These are phyloP conservation scores for Phallusia fumigata DNA, from an alignment of 23 tunicate species.

Conservation along the genomic window DNA sequence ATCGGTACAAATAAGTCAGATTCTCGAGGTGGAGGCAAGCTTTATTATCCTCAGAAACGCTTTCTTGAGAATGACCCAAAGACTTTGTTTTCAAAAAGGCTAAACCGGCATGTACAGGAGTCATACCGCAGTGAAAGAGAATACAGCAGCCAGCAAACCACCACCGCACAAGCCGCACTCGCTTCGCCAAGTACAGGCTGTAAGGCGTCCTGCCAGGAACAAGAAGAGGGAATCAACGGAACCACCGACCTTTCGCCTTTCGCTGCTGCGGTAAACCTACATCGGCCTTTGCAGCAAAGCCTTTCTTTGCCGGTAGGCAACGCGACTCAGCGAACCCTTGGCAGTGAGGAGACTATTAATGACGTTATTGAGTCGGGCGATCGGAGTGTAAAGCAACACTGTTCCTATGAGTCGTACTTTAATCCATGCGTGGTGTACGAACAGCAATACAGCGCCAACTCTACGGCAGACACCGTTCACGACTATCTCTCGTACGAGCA, in stretches of 20 bases:
- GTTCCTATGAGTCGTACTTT: conserved; percentile 1
- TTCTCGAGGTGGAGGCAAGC: neutral
- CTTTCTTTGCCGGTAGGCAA: neutral
- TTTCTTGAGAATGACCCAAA: neutral
- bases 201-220: neutral
- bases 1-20: neutral
- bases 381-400: neutral
- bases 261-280: neutral
- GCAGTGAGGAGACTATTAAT: neutral
- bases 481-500: neutral
- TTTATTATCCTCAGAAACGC: neutral
- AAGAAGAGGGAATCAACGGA: neutral
- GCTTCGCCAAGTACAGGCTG: neutral
- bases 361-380: neutral
- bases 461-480: neutral
- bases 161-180: neutral
- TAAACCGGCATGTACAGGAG: neutral
- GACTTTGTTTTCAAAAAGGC: neutral
- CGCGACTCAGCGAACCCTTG: neutral
- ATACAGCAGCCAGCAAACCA: neutral
- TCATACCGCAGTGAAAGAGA: neutral
- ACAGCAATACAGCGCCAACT: neutral
- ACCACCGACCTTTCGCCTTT: neutral
- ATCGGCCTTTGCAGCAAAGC: neutral
- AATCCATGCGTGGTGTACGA: neutral